Conservation (phyloP, 1,140 invertebrate genomes). For the Saxidomus purpurata region DNA sequence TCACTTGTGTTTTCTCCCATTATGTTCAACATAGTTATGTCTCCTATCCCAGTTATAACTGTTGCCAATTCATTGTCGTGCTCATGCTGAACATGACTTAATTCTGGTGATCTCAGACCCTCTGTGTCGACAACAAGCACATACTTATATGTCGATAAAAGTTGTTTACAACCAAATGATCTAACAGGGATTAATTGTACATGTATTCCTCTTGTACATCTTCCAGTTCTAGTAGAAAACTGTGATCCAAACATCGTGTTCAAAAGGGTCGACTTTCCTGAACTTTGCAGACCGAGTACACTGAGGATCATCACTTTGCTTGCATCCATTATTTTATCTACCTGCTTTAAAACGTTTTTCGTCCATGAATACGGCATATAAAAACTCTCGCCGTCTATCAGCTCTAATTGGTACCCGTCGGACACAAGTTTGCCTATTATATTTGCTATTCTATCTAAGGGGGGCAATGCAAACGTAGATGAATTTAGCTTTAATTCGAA, state of each 20-base stretch:
- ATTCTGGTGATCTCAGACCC: constrained; percentile 37
- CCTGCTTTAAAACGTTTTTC: not conserved
- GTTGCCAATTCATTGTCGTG: constrained; percentile 65
- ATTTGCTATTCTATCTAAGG: not conserved
- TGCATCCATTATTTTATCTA: not conserved
- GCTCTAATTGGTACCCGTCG: not conserved
- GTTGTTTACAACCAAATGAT: not conserved
- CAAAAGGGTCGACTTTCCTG: constrained; percentile 20
- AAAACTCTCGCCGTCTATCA: not conserved
- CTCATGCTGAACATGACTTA: not conserved
- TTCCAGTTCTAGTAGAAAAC: not conserved
- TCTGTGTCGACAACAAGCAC: constrained; percentile 36
- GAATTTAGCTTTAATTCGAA: no score
- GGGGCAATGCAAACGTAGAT: not conserved
- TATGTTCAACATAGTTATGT: constrained; percentile 62
- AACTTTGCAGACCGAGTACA: not conserved
- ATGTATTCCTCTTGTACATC: constrained; percentile 5
- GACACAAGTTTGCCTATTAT: not conserved
- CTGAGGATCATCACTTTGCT: not conserved
- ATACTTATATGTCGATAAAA: not conserved
- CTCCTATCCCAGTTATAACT: constrained; percentile 56
- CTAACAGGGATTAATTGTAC: not conserved
- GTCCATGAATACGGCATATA: constrained; percentile 4
- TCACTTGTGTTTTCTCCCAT: constrained; percentile 57
- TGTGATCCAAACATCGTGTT: constrained; percentile 33